These are phyloP conservation scores for Ericerus pela DNA, from an alignment of 1,140 invertebrate genomes.

Conservation along the genomic window DNA sequence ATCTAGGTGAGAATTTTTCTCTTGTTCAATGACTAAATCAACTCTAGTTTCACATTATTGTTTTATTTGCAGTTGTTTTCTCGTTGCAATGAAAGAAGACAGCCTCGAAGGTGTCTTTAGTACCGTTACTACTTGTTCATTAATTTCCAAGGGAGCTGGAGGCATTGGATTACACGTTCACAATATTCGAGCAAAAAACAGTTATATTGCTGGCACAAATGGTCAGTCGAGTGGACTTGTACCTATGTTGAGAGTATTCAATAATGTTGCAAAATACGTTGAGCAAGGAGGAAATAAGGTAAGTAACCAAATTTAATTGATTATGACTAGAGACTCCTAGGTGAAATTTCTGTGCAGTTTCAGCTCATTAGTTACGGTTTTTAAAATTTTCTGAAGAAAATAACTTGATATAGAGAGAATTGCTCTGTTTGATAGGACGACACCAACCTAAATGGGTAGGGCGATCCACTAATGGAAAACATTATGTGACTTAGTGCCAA, in stretches of 20 bases:
- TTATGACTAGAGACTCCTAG: too few species aligned
- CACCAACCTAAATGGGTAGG: too few species aligned
- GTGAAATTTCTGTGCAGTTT: too few species aligned
- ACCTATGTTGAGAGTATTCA: slow-evolving; percentile 91
- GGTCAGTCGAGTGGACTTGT: slow-evolving; percentile 93
- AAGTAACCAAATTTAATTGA: slow-evolving; percentile 16
- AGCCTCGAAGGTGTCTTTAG: slow-evolving; percentile 98
- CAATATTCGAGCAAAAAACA: slow-evolving; percentile 82
- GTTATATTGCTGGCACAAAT: slow-evolving; percentile 86
- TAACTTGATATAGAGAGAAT: too few species aligned
- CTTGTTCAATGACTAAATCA: not conserved
- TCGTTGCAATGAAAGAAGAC: slow-evolving; percentile 88
- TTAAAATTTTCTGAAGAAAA: not conserved
- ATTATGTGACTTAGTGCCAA: too few species aligned
- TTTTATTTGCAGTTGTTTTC: slow-evolving; percentile 57
- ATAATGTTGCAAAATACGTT: slow-evolving; percentile 92
- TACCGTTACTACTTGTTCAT: slow-evolving; percentile 82
- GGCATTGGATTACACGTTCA: slow-evolving; percentile 96
- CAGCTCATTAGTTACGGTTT: too few species aligned
- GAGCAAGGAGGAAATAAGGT: slow-evolving; percentile 96
- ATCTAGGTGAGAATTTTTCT: slow-evolving; percentile 43
- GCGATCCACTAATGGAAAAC: too few species aligned
- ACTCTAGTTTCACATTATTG: slow-evolving; percentile 3
- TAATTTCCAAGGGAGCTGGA: slow-evolving; percentile 94
- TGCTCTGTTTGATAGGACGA: too few species aligned